Base-by-base conservation (phyloP, 2,888 invertebrate species). In the Parthenolecanium corni region DNA sequence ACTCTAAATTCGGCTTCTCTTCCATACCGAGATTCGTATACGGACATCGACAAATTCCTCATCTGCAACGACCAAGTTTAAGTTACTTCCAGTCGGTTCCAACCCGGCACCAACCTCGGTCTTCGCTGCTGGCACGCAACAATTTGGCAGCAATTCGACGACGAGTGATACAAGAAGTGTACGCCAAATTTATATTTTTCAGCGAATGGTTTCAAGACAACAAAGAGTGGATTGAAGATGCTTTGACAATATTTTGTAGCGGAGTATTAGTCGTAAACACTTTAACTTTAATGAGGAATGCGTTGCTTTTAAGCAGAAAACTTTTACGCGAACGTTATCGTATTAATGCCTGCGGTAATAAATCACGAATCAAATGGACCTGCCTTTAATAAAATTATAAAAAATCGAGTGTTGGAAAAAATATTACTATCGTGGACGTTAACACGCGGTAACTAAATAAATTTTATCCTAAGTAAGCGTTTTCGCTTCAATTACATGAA, bases 141-240 rank as follows among this genome's bases (percentile, higher is more conserved):
- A 20, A 23, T 20, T 49, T 49, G 44, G 3, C n/a, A 16, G 44
- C 18, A 3, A 4, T 49, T 23, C 18, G 18, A 23, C 49, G 23
- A 3, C 20, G 49, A 49, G 14, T 23, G 11, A 11, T 23, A 5
- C 21, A 20, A 18, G 21, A 49, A 6, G 21, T 21, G 14, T 51
- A 11, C 47, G 38, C 20, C 6, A 51, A 51, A 6, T 51, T 23
- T 9, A n/a, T 23, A 11, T 38, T 36, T 18, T 4, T 51, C 23
- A 23, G 18, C 6, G 61, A 61, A 23, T 61, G 61, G 61, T 38
- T 49, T 21, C 61, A 61, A 38, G 20, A 40, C 1, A 61, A 61
- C 23, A 61, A 61, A 38, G 61, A 61, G 11, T 61, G 61, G 61
- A 61, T 61, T 2, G 61, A 61, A 36, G 61, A 61, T 23, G 40